Base-by-base conservation (phyloP, 2,888 invertebrate genomes). In the Acrobasis suavella region DNA sequence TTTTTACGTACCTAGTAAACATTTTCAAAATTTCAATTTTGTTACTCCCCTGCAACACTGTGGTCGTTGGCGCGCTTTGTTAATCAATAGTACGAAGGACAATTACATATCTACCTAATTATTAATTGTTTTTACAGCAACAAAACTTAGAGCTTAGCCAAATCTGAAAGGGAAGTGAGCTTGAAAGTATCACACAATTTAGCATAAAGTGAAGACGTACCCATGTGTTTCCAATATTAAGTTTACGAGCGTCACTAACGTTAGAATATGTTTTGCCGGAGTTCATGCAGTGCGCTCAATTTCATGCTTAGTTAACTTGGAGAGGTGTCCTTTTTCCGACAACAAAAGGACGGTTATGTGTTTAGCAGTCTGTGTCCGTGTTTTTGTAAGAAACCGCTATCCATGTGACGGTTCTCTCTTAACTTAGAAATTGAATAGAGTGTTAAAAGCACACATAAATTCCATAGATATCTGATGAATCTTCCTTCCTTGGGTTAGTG, bases 231-330 rank as follows among this genome's bases (percentile, higher is more conserved):
- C 46, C 32, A 58, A 63, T 61, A 62, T 42, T 32, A 5, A 63
- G 67, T 73, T 73, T 69, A 75, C 67, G 70, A 70, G 67, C 69
- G 64, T 64, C 60, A 64, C 68, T 61, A 68, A 67, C 64, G 39
- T 49, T 62, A 64, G 61, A 66, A 58, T 69, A 67, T 65, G 68
- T 32, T 32, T 32, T 32, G 69, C 56, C 60, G 46, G 51, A 64
- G 64, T 68, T 59, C 16, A 38, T 16, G 62, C n/a, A 15, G 65
- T 69, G 67, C 72, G 64, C 69, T 71, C 77, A 73, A 79, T 81
- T 81, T 81, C 78, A 81, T 67, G 79, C 70, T 60, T 64, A 67
- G 75, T 81, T 78, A 80, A 72, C 70, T 65, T 67, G 62, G 9
- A 22, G 42, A 22, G 42, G 56, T 56, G 56, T 56, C 55, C 42